Conservation (phyloP, 2,113 vertebrate genomes). For the Halichoeres trimaculatus region DNA sequence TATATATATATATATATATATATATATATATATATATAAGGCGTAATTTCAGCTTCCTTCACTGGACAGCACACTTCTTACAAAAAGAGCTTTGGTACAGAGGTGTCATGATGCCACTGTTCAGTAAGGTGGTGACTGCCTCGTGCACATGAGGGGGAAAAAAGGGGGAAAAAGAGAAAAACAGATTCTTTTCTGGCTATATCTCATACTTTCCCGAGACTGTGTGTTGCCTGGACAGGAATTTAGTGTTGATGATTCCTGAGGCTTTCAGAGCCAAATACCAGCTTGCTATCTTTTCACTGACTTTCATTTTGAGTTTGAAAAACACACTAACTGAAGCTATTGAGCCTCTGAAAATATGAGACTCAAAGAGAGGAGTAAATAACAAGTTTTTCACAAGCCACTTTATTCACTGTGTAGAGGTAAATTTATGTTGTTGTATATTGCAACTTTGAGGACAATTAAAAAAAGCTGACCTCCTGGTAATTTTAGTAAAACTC, state of each 20-base stretch:
- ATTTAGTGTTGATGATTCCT: conserved; percentile 15
- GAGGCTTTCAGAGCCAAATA: conserved; percentile 17
- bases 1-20: no score
- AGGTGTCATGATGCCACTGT: neutral
- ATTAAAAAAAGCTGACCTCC: no score
- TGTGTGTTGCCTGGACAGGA: neutral
- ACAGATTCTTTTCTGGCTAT: neutral
- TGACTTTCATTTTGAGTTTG: neutral
- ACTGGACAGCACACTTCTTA: neutral
- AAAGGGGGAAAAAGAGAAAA: neutral
- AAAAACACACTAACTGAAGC: neutral
- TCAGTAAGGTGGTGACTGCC: neutral
- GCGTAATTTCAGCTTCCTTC: conserved; percentile 1
- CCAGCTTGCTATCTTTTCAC: no score
- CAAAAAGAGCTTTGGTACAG: neutral
- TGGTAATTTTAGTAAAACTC: conserved; percentile 11
- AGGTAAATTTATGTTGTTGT: no score
- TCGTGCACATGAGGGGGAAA: conserved; percentile 5
- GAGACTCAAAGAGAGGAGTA: no score
- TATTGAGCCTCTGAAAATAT: no score
- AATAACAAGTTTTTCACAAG: no score
- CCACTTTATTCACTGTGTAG: no score
- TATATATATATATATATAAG: no score
- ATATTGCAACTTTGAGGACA: no score
- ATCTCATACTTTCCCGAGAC: neutral